Conservation (phyloP, 2,888 invertebrate genomes). For the Melanophora roralis region DNA sequence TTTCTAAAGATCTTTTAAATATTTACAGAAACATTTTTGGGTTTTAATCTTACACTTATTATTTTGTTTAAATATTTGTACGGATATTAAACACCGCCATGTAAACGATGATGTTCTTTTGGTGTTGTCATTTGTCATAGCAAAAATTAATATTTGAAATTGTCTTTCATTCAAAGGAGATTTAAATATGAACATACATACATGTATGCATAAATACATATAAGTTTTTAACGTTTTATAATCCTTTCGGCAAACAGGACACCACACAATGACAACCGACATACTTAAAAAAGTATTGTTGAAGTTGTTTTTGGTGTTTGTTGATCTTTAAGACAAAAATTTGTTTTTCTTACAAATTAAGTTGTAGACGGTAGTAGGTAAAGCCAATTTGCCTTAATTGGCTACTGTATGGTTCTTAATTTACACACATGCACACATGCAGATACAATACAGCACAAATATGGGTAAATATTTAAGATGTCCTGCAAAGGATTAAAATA, state of each 20-base stretch:
- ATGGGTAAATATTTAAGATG: slow-evolving; percentile 51
- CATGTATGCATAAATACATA: too few relatives aligned
- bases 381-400: slow-evolving; percentile 71
- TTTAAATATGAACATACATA: too few relatives aligned
- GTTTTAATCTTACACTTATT: slow-evolving; percentile 61
- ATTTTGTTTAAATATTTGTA: slow-evolving; percentile 71
- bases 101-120: slow-evolving; percentile 40
- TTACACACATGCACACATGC: slow-evolving; percentile 48
- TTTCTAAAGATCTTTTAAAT: slow-evolving; percentile 22
- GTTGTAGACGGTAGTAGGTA: slow-evolving; percentile 68
- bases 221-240: slow-evolving; percentile 33
- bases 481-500: not conserved
- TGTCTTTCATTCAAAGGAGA: slow-evolving; percentile 31
- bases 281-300: not conserved
- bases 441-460: slow-evolving; percentile 64
- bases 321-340: slow-evolving; percentile 52
- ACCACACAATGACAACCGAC: not conserved
- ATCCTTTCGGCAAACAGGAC: slow-evolving; percentile 44
- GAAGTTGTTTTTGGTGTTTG: slow-evolving; percentile 6
- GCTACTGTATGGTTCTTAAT: slow-evolving; percentile 68
- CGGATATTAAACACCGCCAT: slow-evolving; percentile 67
- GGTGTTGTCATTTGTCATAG: not conserved
- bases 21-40: slow-evolving; percentile 56
- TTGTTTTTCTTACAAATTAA: slow-evolving; percentile 58
- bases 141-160: slow-evolving; percentile 31